These are phyloP conservation scores for Chrysomallon squamiferum DNA, from an alignment of 1,140 invertebrate genomes.

Conservation along the genomic window DNA sequence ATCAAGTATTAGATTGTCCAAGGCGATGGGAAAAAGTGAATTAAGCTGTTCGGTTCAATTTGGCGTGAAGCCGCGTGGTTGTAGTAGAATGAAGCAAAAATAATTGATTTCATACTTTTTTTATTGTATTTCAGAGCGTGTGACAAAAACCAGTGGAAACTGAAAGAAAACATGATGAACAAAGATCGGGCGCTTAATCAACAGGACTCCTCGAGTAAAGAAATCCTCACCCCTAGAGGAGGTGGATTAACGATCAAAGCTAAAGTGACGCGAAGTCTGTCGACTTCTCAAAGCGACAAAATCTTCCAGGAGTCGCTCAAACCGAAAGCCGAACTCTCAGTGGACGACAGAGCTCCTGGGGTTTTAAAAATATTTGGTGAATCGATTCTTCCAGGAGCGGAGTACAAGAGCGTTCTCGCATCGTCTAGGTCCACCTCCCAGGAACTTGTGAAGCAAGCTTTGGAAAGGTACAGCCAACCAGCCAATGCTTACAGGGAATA, in stretches of 20 bases:
- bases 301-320: neutral
- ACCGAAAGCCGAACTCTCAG: constrained; percentile 38
- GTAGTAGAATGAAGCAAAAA: too few relatives aligned
- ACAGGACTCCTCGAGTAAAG: too few relatives aligned
- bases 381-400: constrained; percentile 45
- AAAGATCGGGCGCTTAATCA: too few relatives aligned
- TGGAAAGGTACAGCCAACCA: constrained; percentile 49
- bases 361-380: constrained; percentile 56
- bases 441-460: constrained; percentile 53
- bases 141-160: too few relatives aligned
- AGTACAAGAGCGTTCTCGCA: constrained; percentile 57
- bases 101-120: too few relatives aligned
- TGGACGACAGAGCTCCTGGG: constrained; percentile 45
- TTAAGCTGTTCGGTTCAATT: too few relatives aligned
- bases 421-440: constrained; percentile 48
- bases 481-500: constrained; percentile 23
- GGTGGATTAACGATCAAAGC: neutral
- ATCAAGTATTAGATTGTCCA: too few relatives aligned
- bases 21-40: too few relatives aligned
- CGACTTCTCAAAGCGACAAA: neutral
- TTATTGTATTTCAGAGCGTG: too few relatives aligned
- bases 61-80: too few relatives aligned
- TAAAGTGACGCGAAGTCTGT: neutral
- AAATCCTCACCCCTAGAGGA: too few relatives aligned
- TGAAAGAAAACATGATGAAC: too few relatives aligned